A percentile compares a stretch with the other conserved stretches of the same genome.
Evolutionary conservation across 2,797 vertebrate genomes (phyloP).

Genomic region (Pagetopsis macropterus): DNA sequence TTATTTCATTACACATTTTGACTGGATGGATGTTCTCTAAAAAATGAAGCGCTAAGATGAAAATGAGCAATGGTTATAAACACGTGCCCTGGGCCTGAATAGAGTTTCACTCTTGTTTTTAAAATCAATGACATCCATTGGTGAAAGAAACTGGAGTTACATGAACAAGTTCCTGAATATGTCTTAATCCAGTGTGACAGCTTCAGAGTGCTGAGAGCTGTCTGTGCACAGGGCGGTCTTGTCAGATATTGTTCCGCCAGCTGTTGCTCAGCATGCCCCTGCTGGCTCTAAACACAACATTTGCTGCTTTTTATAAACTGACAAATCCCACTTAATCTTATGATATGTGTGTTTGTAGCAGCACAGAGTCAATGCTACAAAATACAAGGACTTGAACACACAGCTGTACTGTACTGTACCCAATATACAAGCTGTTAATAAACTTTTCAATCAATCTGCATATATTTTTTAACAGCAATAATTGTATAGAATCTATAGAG

Average conservation of each 20-base stretch:
- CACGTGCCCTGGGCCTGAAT: not conserved
- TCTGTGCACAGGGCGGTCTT: slow-evolving; percentile 8
- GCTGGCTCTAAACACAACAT: slow-evolving; percentile 17
- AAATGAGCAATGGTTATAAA: not conserved
- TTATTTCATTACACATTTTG: not conserved
- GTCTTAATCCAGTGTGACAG: not conserved
- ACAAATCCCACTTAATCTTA: slow-evolving; percentile 57
- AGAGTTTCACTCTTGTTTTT: not conserved
- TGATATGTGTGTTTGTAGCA: slow-evolving; percentile 18
- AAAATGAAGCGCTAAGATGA: not conserved
- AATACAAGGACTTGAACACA: not conserved
- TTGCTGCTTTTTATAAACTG: slow-evolving; percentile 58
- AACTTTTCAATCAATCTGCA: too few relatives aligned
- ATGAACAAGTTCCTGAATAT: not conserved
- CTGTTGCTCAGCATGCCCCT: slow-evolving; percentile 32
- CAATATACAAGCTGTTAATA: too few relatives aligned
- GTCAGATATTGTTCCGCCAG: slow-evolving; percentile 45
- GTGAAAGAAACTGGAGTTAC: not conserved
- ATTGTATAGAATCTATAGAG: not conserved
- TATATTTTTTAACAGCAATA: not conserved
- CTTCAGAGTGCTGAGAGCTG: not conserved
- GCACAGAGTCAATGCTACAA: slow-evolving; percentile 7
- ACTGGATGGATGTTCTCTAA: not conserved
- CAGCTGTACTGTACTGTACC: too few relatives aligned
- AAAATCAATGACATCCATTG: not conserved